A percentile compares a stretch with the other conserved stretches of the same genome.
Evolutionary conservation across 2,888 invertebrate species (phyloP).

Genomic region (Hedychridium roseum): DNA sequence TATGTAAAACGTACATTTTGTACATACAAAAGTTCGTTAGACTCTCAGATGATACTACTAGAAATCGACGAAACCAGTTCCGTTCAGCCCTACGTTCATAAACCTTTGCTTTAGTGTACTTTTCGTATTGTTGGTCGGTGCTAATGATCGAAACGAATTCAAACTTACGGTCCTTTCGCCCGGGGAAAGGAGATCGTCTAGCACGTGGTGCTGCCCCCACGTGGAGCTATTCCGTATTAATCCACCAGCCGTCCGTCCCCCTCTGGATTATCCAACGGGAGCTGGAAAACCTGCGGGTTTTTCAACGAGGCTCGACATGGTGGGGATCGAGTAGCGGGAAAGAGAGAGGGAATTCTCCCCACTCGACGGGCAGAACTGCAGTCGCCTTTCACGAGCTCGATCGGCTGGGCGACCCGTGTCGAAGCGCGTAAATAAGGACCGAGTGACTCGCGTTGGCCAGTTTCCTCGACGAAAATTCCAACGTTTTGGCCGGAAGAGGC

Average conservation of each 20-base stretch:
- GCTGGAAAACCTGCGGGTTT: slow-evolving; percentile 28
- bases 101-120: too few relatives aligned
- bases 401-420: slow-evolving; percentile 30
- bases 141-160: too few relatives aligned
- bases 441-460: not conserved
- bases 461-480: too few relatives aligned
- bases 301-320: slow-evolving; percentile 9
- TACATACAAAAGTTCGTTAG: not conserved
- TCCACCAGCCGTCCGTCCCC: slow-evolving; percentile 25
- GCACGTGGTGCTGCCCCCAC: slow-evolving; percentile 31
- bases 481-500: not conserved
- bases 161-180: too few relatives aligned
- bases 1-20: not conserved
- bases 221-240: slow-evolving; percentile 18
- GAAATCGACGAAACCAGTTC: too few relatives aligned
- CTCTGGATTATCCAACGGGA: too few relatives aligned
- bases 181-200: not conserved
- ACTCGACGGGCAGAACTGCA: slow-evolving; percentile 35
- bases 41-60: too few relatives aligned
- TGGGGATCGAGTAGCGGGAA: slow-evolving; percentile 8
- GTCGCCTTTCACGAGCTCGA: slow-evolving; percentile 54
- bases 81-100: too few relatives aligned
- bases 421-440: not conserved
- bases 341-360: slow-evolving; percentile 33
- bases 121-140: too few relatives aligned